Percentiles rank a stretch among this genome's conserved stretches.
These are phyloP conservation scores for Drosophila algonquin DNA, from an alignment of 2,888 invertebrate genomes.

Conservation along the genomic window DNA sequence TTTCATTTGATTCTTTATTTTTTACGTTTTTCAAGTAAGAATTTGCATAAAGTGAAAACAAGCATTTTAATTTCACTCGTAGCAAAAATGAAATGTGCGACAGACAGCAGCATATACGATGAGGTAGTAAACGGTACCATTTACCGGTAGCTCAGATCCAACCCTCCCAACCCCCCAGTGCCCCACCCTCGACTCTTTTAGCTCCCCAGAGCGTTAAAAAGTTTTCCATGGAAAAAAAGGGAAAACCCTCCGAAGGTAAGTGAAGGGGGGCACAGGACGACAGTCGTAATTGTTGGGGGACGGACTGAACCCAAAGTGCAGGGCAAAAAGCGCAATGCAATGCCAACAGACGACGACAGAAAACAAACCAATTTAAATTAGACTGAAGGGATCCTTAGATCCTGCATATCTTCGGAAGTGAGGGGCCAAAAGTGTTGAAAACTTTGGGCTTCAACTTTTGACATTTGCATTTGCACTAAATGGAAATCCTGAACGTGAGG, in stretches of 20 bases:
- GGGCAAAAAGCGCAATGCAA: constrained; percentile 74
- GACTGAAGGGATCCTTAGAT: constrained; percentile 53
- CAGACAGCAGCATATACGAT: constrained; percentile 50
- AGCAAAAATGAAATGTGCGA: constrained; percentile 65
- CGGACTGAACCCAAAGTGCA: constrained; percentile 15
- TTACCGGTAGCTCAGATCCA: constrained; percentile 53
- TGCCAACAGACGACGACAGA: constrained; percentile 68
- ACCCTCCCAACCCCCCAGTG: background rate
- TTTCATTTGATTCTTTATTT: constrained; percentile 27
- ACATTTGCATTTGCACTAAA: constrained; percentile 76
- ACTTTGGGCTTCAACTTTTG: constrained; percentile 72
- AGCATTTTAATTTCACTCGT: constrained; percentile 80
- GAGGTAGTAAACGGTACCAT: constrained; percentile 72
- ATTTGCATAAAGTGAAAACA: constrained; percentile 83
- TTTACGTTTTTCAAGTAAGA: constrained; percentile 56
- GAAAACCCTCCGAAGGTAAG: constrained; percentile 35
- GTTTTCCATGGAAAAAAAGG: constrained; percentile 59
- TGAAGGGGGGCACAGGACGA: constrained; percentile 43
- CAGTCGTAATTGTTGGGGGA: constrained; percentile 70
- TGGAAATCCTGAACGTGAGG: constrained; percentile 58
- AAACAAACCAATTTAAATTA: constrained; percentile 82
- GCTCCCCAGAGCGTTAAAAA: constrained; percentile 70
- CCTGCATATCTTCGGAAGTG: constrained; percentile 4
- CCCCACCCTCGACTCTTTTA: constrained; percentile 8
- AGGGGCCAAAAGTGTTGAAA: constrained; percentile 67